Conservation (phyloP, 2,113 vertebrate genomes). For the Morone saxatilis region DNA sequence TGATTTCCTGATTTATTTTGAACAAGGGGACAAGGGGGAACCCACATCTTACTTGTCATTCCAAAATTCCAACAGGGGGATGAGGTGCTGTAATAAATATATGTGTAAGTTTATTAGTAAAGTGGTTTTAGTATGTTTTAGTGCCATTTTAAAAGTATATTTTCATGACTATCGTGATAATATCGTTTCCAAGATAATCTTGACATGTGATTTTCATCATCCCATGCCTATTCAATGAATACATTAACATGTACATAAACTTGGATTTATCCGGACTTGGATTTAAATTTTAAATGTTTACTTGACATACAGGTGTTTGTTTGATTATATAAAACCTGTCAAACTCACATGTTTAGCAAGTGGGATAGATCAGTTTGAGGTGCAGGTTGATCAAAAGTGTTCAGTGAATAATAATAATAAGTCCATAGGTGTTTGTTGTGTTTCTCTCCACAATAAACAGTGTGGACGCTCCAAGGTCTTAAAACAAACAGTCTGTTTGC, state of each 20-base stretch:
- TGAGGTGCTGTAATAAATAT: too few relatives aligned
- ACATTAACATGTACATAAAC: not conserved
- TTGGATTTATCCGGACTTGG: too few relatives aligned
- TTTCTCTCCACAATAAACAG: not conserved
- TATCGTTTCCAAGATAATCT: too few relatives aligned
- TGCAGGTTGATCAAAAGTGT: not conserved
- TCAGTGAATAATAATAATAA: slow-evolving; percentile 3
- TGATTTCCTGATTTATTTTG: too few relatives aligned
- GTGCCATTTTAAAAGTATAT: too few relatives aligned
- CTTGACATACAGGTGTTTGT: not conserved
- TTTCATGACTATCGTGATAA: too few relatives aligned
- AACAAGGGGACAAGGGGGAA: too few relatives aligned
- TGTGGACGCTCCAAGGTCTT: not conserved
- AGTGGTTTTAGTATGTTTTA: too few relatives aligned
- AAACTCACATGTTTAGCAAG: not conserved
- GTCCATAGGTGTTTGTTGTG: slow-evolving; percentile 3
- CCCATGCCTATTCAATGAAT: not conserved
- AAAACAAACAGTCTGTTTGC: not conserved
- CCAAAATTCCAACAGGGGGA: too few relatives aligned
- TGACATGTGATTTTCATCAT: too few relatives aligned
- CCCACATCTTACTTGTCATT: too few relatives aligned
- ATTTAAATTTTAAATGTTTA: not conserved
- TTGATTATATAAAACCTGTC: not conserved
- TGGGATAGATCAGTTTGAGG: not conserved
- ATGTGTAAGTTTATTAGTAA: too few relatives aligned